Evolutionary conservation across 2,888 invertebrate species (phyloP).

Genomic region (Xylota sylvarum): DNA sequence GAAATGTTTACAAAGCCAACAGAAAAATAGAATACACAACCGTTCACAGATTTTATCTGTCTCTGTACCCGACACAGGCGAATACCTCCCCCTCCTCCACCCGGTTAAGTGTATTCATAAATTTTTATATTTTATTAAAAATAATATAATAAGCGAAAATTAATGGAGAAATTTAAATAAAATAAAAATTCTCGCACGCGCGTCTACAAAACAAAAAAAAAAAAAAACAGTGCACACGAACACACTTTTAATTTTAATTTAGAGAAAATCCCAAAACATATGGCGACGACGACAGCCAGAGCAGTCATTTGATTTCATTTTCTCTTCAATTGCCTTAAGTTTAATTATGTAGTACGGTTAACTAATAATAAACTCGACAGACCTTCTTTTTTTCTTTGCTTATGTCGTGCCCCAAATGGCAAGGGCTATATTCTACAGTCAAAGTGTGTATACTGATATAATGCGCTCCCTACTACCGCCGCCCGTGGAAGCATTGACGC

Average conservation of each 20-base stretch:
- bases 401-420: slow-evolving; percentile 4
- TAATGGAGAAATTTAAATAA: slow-evolving; percentile 32
- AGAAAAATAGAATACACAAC: slow-evolving; percentile 3
- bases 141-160: slow-evolving; percentile 36
- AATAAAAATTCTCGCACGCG: slow-evolving; percentile 47
- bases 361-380: slow-evolving; percentile 25
- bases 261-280: slow-evolving; percentile 6
- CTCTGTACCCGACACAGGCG: slow-evolving; percentile 1
- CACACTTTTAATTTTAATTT: not conserved
- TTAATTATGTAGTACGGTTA: slow-evolving; percentile 1
- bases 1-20: slow-evolving; percentile 48
- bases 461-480: not conserved
- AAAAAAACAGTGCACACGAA: not conserved
- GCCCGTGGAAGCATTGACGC: slow-evolving; percentile 30
- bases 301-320: slow-evolving; percentile 17
- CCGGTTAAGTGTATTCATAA: slow-evolving; percentile 6
- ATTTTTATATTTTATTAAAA: slow-evolving; percentile 7
- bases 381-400: not conserved
- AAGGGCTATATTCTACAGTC: not conserved
- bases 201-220: slow-evolving; percentile 18
- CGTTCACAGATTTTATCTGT: slow-evolving; percentile 1
- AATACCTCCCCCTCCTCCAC: not conserved
- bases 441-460: slow-evolving; percentile 5
- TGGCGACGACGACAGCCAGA: not conserved
- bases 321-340: slow-evolving; percentile 32